phyloP scores from a whole-genome alignment of 1,140 invertebrate species.

The Micrasema longulum region DNA sequence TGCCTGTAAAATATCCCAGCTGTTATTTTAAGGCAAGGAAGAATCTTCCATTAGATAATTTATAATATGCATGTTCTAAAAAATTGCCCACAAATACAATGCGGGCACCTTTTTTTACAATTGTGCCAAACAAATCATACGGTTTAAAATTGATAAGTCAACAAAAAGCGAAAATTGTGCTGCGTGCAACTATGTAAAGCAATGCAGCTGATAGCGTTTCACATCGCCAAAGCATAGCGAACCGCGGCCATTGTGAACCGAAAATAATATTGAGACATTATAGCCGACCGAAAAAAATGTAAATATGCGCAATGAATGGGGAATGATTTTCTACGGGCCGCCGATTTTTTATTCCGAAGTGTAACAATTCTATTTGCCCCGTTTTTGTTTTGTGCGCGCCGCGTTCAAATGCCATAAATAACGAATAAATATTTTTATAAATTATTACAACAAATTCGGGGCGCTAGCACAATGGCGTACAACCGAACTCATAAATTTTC shows the following conservation, averaged over 20 bases:
- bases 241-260: slow-evolving; percentile 39
- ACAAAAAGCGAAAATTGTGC: slow-evolving; percentile 1
- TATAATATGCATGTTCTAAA: too few relatives aligned
- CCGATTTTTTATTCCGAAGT: slow-evolving; percentile 44
- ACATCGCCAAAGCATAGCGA: slow-evolving; percentile 31
- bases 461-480: slow-evolving; percentile 50
- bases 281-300: slow-evolving; percentile 52
- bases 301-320: slow-evolving; percentile 47
- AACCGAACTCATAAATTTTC: slow-evolving; percentile 46
- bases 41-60: too few relatives aligned
- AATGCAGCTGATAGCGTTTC: slow-evolving; percentile 34
- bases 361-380: slow-evolving; percentile 47
- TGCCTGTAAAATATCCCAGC: too few relatives aligned
- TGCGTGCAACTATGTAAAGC: background rate
- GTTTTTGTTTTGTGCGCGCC: slow-evolving; percentile 36
- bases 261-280: slow-evolving; percentile 55
- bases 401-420: slow-evolving; percentile 54
- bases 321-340: slow-evolving; percentile 50
- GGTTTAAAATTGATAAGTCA: slow-evolving; percentile 35
- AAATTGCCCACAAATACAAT: slow-evolving; percentile 20
- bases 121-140: slow-evolving; percentile 32
- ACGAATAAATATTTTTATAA: slow-evolving; percentile 56
- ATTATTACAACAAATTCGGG: slow-evolving; percentile 56
- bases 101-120: slow-evolving; percentile 16
- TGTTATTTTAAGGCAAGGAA: too few relatives aligned